These are phyloP conservation scores for Sardinella longiceps DNA, from an alignment of 2,797 vertebrate species.

Conservation along the genomic window DNA sequence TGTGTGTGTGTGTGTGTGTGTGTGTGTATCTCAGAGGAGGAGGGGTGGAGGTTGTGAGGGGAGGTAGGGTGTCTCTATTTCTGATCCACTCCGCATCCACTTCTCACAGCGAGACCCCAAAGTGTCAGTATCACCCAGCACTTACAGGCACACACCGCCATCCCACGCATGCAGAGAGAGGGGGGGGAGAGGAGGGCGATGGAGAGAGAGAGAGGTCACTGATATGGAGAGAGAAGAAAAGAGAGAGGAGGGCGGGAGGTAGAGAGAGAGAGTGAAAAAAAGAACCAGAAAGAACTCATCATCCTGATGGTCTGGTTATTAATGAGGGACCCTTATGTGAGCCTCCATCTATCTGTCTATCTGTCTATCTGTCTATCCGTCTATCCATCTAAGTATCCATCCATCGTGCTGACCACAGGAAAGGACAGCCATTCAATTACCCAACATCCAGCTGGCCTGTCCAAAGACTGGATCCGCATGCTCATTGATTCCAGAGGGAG, in stretches of 20 bases:
- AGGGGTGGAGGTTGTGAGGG: neutral
- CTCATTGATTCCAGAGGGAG: constrained; percentile 1
- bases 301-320: neutral
- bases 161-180: constrained; percentile 28
- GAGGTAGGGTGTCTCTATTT: neutral
- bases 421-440: constrained; percentile 21
- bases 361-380: neutral
- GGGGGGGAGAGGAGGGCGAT: constrained; percentile 54
- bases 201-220: constrained; percentile 27
- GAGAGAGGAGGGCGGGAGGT: neutral
- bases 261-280: neutral
- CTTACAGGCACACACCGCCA: constrained; percentile 21
- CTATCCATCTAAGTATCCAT: neutral
- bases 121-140: neutral
- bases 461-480: neutral
- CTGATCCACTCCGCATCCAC: neutral
- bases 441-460: neutral
- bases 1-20: neutral
- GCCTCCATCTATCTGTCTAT: neutral
- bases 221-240: constrained; percentile 4
- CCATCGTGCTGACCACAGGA: constrained; percentile 5
- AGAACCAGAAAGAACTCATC: neutral
- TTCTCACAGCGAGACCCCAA: constrained; percentile 13
- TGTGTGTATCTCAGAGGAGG: neutral
- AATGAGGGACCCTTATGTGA: neutral